These are phyloP conservation scores for Calcarius lapponicus DNA, from an alignment of 2,797 vertebrate genomes.

Conservation along the genomic window DNA sequence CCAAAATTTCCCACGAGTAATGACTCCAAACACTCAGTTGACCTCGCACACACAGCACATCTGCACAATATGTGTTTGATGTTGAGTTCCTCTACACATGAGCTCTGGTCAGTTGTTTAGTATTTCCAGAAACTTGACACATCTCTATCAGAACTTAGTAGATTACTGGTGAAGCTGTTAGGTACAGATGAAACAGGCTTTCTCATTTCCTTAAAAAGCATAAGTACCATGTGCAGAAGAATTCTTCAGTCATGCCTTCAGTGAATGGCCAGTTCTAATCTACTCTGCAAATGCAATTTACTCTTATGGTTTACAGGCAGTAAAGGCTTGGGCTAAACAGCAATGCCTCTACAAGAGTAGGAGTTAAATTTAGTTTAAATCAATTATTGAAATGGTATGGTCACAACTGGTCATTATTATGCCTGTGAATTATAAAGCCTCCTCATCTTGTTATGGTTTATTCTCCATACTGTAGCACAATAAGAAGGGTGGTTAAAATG, in stretches of 20 bases:
- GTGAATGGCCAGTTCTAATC: background rate
- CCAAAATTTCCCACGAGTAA: background rate
- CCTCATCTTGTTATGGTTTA: background rate
- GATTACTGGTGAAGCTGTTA: background rate
- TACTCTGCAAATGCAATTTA: background rate
- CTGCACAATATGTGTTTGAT: background rate
- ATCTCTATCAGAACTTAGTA: background rate
- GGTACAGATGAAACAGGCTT: background rate
- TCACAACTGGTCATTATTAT: background rate
- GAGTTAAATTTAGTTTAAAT: background rate
- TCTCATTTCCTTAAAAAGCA: background rate
- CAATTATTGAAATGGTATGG: background rate
- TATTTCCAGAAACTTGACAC: background rate
- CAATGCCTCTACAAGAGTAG: background rate
- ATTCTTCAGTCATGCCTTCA: background rate
- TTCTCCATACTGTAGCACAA: background rate
- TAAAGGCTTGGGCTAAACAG: background rate
- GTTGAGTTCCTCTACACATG: background rate
- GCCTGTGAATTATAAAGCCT: background rate
- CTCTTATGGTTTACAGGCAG: background rate
- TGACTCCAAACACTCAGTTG: background rate
- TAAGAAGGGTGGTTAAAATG: background rate
- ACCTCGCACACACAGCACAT: accelerated
- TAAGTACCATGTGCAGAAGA: background rate
- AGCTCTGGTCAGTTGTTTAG: background rate